Percentiles rank a stretch among this genome's conserved stretches.
These are phyloP conservation scores for Penaeus chinensis DNA, from an alignment of 1,140 invertebrate species.

Conservation along the genomic window DNA sequence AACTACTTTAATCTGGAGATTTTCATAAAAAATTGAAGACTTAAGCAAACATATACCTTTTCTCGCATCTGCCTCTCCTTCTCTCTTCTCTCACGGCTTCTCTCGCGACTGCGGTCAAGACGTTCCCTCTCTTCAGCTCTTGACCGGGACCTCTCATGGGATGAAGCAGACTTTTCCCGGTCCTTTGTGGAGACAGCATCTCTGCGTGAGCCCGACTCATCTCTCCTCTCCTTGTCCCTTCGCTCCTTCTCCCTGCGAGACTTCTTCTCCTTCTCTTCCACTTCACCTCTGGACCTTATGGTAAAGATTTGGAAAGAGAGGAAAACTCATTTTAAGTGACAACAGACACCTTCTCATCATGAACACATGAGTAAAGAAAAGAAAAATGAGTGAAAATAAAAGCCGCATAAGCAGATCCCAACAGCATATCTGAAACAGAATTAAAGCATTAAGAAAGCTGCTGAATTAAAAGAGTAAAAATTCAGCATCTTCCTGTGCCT, in stretches of 20 bases:
- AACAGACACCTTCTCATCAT: too few relatives aligned
- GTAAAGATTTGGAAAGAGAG: constrained; percentile 38
- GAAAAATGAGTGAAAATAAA: too few relatives aligned
- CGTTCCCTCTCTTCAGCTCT: constrained; percentile 67
- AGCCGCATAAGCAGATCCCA: too few relatives aligned
- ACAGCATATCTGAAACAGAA: too few relatives aligned
- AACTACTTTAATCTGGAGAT: too few relatives aligned
- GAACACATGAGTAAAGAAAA: too few relatives aligned
- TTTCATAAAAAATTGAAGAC: too few relatives aligned
- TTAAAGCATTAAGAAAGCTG: too few relatives aligned
- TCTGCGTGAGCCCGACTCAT: constrained; percentile 12
- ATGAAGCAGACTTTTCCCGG: constrained; percentile 37
- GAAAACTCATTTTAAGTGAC: constrained; percentile 42
- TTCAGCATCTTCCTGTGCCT: too few relatives aligned
- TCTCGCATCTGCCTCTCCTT: constrained; percentile 48
- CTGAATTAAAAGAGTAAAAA: too few relatives aligned
- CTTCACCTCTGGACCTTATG: constrained; percentile 46
- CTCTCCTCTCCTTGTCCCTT: constrained; percentile 28
- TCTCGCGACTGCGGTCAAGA: constrained; percentile 67
- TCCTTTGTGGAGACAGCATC: constrained; percentile 31
- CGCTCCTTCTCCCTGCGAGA: constrained; percentile 49
- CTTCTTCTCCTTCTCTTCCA: constrained; percentile 47
- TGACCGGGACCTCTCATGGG: constrained; percentile 63
- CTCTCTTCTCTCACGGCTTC: constrained; percentile 66
- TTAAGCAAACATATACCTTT: background rate